These are phyloP conservation scores for Drosophila pseudoananassae DNA, from an alignment of 1,140 invertebrate species.

Conservation along the genomic window DNA sequence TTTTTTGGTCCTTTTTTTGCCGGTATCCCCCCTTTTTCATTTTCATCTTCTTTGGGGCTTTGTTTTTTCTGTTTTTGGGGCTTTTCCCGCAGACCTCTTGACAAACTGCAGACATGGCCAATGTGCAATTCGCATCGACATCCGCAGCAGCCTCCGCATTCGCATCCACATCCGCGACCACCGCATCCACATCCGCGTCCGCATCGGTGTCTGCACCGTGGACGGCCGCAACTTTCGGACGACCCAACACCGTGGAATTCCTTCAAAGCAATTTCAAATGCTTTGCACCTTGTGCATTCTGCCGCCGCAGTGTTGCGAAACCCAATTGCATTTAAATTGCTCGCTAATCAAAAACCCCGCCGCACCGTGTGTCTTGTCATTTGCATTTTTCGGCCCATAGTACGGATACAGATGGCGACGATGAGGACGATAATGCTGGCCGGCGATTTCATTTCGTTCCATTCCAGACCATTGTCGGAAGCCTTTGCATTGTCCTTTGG, in stretches of 20 bases:
- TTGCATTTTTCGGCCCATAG: constrained; percentile 71
- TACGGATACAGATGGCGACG: constrained; percentile 41
- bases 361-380: constrained; percentile 46
- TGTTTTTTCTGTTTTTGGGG: constrained; percentile 29
- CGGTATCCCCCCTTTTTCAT: constrained; percentile 11
- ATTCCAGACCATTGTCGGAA: constrained; percentile 21
- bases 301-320: constrained; percentile 24
- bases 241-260: constrained; percentile 20
- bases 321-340: constrained; percentile 77
- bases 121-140: constrained; percentile 53
- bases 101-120: constrained; percentile 71
- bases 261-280: constrained; percentile 41
- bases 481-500: constrained; percentile 44
- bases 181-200: constrained; percentile 4
- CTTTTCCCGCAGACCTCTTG: constrained; percentile 55
- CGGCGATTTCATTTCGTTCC: constrained; percentile 20
- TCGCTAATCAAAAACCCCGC: constrained; percentile 67
- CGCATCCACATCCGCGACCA: constrained; percentile 15
- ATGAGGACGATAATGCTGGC: constrained; percentile 41
- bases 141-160: constrained; percentile 17
- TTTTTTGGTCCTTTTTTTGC: constrained; percentile 20
- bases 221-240: constrained; percentile 14
- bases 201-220: constrained; percentile 23
- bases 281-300: constrained; percentile 14
- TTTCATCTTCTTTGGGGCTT: constrained; percentile 39